Conservation (phyloP, 1,140 invertebrate species). For the Drosophila quadrilineata region DNA sequence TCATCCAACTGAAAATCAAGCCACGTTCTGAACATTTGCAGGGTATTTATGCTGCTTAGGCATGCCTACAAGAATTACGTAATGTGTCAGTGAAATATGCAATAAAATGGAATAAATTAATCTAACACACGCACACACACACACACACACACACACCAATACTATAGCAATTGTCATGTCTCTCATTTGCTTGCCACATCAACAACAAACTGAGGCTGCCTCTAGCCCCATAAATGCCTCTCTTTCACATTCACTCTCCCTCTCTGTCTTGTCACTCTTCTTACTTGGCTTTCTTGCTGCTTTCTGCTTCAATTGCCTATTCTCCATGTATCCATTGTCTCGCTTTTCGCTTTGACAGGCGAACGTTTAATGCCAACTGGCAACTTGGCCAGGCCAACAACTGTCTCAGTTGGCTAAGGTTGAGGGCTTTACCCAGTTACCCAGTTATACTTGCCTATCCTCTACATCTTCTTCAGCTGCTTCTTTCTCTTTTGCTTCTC, state of each 20-base stretch:
- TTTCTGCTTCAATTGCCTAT: no score
- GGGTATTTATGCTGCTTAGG: no score
- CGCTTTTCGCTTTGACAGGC: no score
- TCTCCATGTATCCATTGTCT: no score
- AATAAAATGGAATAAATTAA: constrained; percentile 74
- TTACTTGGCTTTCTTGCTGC: no score
- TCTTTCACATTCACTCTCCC: not conserved
- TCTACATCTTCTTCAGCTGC: constrained; percentile 16
- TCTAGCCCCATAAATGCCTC: not conserved
- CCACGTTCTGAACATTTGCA: no score
- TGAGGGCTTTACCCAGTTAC: not conserved
- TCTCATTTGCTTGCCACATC: constrained; percentile 46
- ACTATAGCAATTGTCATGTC: no score
- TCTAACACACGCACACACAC: constrained; percentile 62
- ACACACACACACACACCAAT: no score
- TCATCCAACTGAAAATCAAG: no score
- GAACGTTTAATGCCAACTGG: no score
- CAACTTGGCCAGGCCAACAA: constrained; percentile 25
- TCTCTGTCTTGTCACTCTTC: constrained; percentile 26
- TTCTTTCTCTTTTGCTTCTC: no score
- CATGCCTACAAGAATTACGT: constrained; percentile 14
- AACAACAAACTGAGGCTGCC: constrained; percentile 24
- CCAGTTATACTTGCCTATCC: not conserved
- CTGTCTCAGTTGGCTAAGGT: not conserved
- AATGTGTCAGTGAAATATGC: constrained; percentile 59